These are phyloP conservation scores for Drosophila pseudoobscura DNA, from an alignment of 1,140 invertebrate genomes.

Conservation along the genomic window DNA sequence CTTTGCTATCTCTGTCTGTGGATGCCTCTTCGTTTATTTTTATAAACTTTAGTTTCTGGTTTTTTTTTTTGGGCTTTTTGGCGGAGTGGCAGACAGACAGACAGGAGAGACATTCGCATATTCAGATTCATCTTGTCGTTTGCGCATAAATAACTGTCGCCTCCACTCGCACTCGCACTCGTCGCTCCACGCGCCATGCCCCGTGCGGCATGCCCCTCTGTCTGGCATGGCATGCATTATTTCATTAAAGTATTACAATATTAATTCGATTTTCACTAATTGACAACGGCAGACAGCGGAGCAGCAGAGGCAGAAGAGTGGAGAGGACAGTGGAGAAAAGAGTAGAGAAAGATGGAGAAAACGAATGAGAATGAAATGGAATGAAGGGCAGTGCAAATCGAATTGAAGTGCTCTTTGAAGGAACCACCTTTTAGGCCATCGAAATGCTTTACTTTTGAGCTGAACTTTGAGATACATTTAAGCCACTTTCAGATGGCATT, in stretches of 20 bases:
- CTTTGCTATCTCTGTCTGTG: conserved; percentile 1
- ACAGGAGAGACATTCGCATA: conserved; percentile 29
- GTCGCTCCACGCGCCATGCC: conserved; percentile 7
- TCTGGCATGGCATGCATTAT: conserved; percentile 64
- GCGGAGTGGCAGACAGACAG: conserved; percentile 11
- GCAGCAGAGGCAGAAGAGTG: conserved; percentile 9
- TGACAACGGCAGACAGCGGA: conserved; percentile 46
- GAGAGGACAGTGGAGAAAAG: not conserved
- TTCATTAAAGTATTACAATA: conserved; percentile 81
- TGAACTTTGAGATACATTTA: conserved; percentile 8
- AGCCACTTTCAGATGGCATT: conserved; percentile 20
- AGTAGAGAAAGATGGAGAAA: not conserved
- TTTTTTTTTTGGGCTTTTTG: conserved; percentile 56
- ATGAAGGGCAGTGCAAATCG: too few relatives aligned
- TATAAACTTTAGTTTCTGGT: conserved; percentile 66
- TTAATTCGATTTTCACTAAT: conserved; percentile 81
- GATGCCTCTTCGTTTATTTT: conserved; percentile 59
- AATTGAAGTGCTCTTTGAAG: not conserved
- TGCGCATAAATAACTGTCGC: conserved; percentile 77
- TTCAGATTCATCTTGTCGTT: conserved; percentile 74
- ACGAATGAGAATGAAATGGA: not conserved
- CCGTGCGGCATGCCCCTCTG: conserved; percentile 14
- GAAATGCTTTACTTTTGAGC: conserved; percentile 4
- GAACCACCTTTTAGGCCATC: not conserved
- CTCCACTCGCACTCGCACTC: not conserved